Conservation (phyloP, 2,888 invertebrate genomes). For the Sinopyrophorus schimmeli region DNA sequence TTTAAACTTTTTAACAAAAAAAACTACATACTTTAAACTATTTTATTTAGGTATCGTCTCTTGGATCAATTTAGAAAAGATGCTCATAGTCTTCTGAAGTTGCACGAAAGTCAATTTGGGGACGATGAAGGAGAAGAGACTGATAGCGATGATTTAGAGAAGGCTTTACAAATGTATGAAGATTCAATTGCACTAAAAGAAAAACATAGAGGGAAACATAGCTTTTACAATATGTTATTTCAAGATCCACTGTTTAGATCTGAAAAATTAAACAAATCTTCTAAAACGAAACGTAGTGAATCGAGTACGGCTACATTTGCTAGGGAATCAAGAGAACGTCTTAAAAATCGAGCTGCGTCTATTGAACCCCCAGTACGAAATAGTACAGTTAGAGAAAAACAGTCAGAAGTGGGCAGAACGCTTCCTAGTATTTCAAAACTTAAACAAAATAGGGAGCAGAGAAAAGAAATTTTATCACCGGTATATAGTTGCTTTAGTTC, state of each 20-base stretch:
- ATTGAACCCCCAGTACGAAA: conserved; percentile 12
- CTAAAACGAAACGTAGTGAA: conserved; percentile 7
- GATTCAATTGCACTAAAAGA: conserved; percentile 48
- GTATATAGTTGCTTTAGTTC: conserved; percentile 33
- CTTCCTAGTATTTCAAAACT: conserved; percentile 6
- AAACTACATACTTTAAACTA: too few relatives aligned
- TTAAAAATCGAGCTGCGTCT: conserved; percentile 8
- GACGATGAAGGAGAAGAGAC: conserved; percentile 27
- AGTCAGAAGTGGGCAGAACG: conserved; percentile 6
- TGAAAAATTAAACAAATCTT: conserved; percentile 8
- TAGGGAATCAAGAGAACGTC: conserved; percentile 17
- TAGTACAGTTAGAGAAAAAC: conserved; percentile 17
- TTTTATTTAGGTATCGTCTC: conserved; percentile 16
- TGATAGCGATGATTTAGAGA: conserved; percentile 37
- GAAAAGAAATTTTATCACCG: conserved; percentile 36
- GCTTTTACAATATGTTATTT: conserved; percentile 25
- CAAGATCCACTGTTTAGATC: conserved; percentile 21
- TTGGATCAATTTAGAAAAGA: conserved; percentile 23
- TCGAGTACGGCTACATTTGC: conserved; percentile 11
- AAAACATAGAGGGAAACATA: conserved; percentile 47
- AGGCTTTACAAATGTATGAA: conserved; percentile 42
- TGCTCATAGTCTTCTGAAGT: conserved; percentile 20
- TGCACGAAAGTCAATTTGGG: conserved; percentile 22
- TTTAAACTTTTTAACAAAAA: too few relatives aligned
- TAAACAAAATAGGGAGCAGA: conserved; percentile 21